A percentile compares a stretch with the other conserved stretches of the same genome.
Evolutionary conservation across 1,140 invertebrate species (phyloP).

Genomic region (Micrasema longulum): DNA sequence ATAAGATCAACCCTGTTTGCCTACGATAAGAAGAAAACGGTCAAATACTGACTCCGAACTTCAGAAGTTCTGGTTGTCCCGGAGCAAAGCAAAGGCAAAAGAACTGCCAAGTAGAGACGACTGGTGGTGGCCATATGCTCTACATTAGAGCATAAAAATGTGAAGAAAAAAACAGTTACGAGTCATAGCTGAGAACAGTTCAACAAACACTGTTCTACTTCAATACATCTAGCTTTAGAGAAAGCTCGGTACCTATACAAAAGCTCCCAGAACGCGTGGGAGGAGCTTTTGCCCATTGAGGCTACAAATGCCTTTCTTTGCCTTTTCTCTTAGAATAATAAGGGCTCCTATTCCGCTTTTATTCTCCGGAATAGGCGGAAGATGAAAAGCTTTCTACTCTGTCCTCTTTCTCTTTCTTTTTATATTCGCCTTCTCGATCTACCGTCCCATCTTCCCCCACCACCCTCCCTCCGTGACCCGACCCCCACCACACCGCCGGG

Average conservation of each 20-base stretch:
- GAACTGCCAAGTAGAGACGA: too few species aligned
- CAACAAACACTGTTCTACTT: slow-evolving; percentile 7
- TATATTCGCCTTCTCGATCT: slow-evolving; percentile 37
- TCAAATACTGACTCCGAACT: too few species aligned
- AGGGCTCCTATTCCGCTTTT: slow-evolving; percentile 52
- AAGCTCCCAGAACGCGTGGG: slow-evolving; percentile 41
- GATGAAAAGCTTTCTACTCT: slow-evolving; percentile 51
- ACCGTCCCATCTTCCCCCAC: slow-evolving; percentile 8
- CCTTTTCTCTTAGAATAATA: slow-evolving; percentile 55
- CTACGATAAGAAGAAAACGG: too few species aligned
- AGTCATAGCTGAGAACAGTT: slow-evolving; percentile 6
- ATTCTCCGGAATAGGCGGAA: slow-evolving; percentile 51
- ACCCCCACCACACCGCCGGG: slow-evolving; percentile 2
- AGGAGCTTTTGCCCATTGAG: slow-evolving; percentile 49
- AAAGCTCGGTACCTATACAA: slow-evolving; percentile 44
- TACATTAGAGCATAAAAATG: too few species aligned
- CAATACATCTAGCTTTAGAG: slow-evolving; percentile 26
- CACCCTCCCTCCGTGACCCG: neutral
- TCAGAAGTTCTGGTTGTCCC: too few species aligned
- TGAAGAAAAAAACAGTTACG: too few species aligned
- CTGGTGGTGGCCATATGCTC: too few species aligned
- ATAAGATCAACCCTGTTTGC: too few species aligned
- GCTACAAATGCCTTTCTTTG: slow-evolving; percentile 52
- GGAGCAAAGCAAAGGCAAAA: too few species aligned
- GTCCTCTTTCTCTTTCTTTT: slow-evolving; percentile 48